phyloP scores from a whole-genome alignment of 2,113 vertebrate species.

The Plestiodon gilberti region DNA sequence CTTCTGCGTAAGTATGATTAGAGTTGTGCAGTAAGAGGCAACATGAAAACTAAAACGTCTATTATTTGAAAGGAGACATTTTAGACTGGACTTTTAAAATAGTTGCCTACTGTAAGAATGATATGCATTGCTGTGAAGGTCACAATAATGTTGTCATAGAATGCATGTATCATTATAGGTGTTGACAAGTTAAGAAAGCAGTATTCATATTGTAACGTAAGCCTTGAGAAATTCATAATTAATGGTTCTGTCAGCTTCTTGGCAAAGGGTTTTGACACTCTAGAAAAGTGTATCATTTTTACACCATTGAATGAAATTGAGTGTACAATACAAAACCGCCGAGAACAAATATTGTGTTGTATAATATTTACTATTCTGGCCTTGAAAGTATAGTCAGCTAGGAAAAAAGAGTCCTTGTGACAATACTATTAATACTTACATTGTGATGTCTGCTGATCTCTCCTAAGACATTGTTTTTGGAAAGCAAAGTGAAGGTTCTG shows the following conservation, averaged over 20 bases:
- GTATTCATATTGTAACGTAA: conserved; percentile 34
- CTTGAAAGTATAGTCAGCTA: not conserved
- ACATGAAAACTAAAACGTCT: conserved; percentile 22
- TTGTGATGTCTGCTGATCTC: conserved; percentile 16
- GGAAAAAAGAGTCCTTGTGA: not conserved
- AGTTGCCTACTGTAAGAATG: conserved; percentile 38
- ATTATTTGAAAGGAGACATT: conserved; percentile 37
- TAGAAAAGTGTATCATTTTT: conserved; percentile 36
- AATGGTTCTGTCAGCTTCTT: conserved; percentile 54
- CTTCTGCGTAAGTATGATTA: too few relatives aligned
- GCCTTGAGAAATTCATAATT: conserved; percentile 54
- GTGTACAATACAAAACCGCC: conserved; percentile 29
- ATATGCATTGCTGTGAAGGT: conserved; percentile 44
- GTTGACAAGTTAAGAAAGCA: conserved; percentile 57
- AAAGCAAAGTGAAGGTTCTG: conserved; percentile 27
- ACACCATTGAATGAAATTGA: not conserved
- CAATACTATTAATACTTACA: not conserved
- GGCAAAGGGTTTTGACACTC: conserved; percentile 46
- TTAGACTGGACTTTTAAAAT: conserved; percentile 40
- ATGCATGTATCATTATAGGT: conserved; percentile 47
- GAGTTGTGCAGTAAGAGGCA: conserved; percentile 33
- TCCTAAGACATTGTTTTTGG: conserved; percentile 11
- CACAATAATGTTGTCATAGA: conserved; percentile 50
- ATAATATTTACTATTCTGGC: conserved; percentile 23
- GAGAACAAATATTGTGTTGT: conserved; percentile 26